phyloP scores from a whole-genome alignment of 2,113 vertebrate genomes.

The Megaceryle torquata region DNA sequence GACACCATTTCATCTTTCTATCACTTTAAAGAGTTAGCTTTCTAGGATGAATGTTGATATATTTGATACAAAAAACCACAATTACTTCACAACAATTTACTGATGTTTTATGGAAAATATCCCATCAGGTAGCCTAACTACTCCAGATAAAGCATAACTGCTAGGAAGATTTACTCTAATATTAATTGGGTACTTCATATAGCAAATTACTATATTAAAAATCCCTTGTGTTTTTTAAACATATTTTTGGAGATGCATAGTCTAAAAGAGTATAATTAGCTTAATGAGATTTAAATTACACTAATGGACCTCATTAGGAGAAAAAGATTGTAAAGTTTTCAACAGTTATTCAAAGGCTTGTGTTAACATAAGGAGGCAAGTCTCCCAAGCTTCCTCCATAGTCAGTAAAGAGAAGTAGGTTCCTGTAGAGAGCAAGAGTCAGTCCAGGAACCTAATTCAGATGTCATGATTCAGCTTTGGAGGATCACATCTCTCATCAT shows the following conservation, averaged over 20 bases:
- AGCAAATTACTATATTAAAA: background rate
- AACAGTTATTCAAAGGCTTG: background rate
- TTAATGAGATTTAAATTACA: slow-evolving; percentile 52
- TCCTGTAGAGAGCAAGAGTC: background rate
- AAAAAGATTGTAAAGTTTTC: slow-evolving; percentile 5
- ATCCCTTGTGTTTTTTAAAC: slow-evolving; percentile 30
- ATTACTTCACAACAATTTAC: background rate
- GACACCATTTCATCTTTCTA: background rate
- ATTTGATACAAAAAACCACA: background rate
- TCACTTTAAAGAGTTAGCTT: background rate
- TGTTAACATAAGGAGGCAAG: background rate
- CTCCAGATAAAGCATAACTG: background rate
- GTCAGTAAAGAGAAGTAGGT: background rate
- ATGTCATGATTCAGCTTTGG: background rate
- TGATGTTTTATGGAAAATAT: background rate
- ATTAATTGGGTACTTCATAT: background rate
- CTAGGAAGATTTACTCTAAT: background rate
- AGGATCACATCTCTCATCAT: background rate
- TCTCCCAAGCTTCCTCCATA: background rate
- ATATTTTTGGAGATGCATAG: background rate
- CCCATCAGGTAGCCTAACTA: background rate
- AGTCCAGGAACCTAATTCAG: background rate
- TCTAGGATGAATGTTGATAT: background rate
- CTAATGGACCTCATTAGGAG: slow-evolving; percentile 36
- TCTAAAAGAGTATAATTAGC: slow-evolving; percentile 30